Percentiles rank a stretch among this genome's conserved stretches.
phyloP scores from a whole-genome alignment of 37 sponge, comb jelly and placozoan genomes.

The Halichondria panicea region DNA sequence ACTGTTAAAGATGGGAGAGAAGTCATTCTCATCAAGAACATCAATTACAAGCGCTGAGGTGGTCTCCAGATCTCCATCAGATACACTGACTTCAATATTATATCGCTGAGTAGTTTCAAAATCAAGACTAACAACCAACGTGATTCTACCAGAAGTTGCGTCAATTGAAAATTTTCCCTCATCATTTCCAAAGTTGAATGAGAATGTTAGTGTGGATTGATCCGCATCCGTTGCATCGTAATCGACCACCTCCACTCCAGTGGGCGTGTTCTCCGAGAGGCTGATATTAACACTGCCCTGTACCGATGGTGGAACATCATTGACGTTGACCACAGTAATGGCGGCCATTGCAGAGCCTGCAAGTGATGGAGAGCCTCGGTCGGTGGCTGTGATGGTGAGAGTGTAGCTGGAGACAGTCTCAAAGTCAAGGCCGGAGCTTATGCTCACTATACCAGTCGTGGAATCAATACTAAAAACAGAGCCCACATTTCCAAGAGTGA shows the following conservation, averaged over 20 bases:
- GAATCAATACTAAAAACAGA: neutral
- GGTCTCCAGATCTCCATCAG: conserved; percentile 15
- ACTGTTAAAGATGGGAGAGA: conserved; percentile 50
- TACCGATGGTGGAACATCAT: conserved; percentile 62
- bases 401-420: conserved; percentile 25
- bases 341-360: conserved; percentile 13
- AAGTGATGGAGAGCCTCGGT: conserved; percentile 31
- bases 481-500: conserved; percentile 10
- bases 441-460: neutral
- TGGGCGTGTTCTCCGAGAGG: conserved; percentile 40
- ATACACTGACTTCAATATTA: conserved; percentile 29
- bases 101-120: conserved; percentile 45
- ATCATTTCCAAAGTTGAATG: conserved; percentile 12
- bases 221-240: conserved; percentile 42
- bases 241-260: conserved; percentile 4
- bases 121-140: conserved; percentile 48
- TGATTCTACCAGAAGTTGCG: conserved; percentile 15
- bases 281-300: conserved; percentile 12
- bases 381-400: conserved; percentile 21
- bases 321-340: conserved; percentile 62
- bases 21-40: conserved; percentile 81
- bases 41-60: conserved; percentile 28
- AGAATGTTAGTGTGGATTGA: neutral
- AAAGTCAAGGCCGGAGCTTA: conserved; percentile 21
- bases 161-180: conserved; percentile 57